Percentiles rank a stretch among this genome's conserved stretches.
Conservation (phyloP, 2,888 invertebrate species). For the Gryllus longicercus region DNA sequence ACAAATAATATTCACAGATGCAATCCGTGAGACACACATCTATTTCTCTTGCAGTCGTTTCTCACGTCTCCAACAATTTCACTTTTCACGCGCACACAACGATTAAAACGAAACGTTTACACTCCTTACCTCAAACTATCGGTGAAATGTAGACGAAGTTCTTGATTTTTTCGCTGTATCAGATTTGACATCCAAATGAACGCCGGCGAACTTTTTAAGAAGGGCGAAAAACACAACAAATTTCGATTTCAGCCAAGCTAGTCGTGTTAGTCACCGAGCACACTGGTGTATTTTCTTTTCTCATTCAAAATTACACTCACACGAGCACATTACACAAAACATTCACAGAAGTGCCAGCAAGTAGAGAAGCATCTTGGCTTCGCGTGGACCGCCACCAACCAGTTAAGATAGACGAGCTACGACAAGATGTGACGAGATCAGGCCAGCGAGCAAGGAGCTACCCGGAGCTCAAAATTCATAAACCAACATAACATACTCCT, state of each 20-base stretch:
- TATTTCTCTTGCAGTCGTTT: neutral
- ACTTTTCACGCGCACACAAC: slow-evolving; percentile 19
- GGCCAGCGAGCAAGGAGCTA: slow-evolving; percentile 25
- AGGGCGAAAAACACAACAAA: neutral
- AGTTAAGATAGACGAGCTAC: neutral
- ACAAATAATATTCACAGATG: no score
- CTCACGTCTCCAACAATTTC: neutral
- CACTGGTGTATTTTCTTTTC: neutral
- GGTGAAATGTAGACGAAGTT: neutral
- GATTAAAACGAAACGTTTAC: neutral
- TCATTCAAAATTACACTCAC: slow-evolving; percentile 24
- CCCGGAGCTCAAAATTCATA: neutral
- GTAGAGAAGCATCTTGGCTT: slow-evolving; percentile 22
- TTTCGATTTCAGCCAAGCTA: neutral
- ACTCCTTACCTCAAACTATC: neutral
- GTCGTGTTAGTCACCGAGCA: slow-evolving; percentile 30
- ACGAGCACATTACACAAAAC: slow-evolving; percentile 32
- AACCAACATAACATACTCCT: neutral
- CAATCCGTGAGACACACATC: neutral
- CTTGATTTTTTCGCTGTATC: neutral
- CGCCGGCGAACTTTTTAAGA: neutral
- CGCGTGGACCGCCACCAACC: slow-evolving; percentile 23
- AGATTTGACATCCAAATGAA: neutral
- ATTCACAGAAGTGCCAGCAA: slow-evolving; percentile 33
- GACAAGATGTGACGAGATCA: neutral